phyloP scores from a whole-genome alignment of 2,797 vertebrate species.

The Poliocrania exsul region DNA sequence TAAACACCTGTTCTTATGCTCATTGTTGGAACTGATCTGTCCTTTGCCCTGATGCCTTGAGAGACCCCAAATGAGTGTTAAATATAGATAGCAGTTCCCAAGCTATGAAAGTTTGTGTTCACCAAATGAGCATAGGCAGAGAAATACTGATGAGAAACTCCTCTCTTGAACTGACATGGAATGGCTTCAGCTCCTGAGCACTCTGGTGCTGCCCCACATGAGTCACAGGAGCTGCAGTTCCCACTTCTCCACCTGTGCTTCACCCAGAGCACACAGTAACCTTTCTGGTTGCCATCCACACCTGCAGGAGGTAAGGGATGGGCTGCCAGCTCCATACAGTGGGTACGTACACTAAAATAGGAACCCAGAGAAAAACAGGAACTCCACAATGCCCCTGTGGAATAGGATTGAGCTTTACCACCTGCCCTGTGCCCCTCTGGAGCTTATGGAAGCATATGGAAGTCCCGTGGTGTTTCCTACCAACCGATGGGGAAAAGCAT shows the following conservation, averaged over 20 bases:
- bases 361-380: neutral
- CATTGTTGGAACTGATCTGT: neutral
- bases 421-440: neutral
- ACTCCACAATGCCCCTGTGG: neutral
- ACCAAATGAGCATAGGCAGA: neutral
- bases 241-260: neutral
- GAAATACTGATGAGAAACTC: neutral
- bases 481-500: neutral
- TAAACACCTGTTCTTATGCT: neutral
- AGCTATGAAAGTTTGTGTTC: neutral
- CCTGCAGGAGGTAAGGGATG: neutral
- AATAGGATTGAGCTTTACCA: neutral
- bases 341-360: neutral
- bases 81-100: neutral
- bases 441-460: rapidly evolving
- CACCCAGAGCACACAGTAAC: neutral
- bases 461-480: neutral
- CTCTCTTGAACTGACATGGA: neutral
- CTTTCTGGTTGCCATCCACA: neutral
- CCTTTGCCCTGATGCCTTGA: neutral
- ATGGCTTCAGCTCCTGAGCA: neutral
- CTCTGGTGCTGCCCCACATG: neutral
- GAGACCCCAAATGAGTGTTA: neutral
- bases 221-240: neutral
- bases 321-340: neutral